phyloP scores from a whole-genome alignment of 2,888 invertebrate species.

The Zaprionus obscuricornis region DNA sequence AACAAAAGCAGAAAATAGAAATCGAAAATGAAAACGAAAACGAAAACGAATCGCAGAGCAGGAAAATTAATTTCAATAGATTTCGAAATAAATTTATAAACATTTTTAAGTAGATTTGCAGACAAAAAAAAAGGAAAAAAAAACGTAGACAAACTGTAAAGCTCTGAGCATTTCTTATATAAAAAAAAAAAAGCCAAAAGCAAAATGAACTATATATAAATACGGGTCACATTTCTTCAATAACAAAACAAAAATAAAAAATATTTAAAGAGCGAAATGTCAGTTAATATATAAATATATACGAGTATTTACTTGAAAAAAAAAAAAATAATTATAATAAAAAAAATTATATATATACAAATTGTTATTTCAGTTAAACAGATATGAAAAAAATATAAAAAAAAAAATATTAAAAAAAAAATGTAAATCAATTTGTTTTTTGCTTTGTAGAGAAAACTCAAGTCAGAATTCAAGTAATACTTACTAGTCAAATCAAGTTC shows the following conservation, averaged over 20 bases:
- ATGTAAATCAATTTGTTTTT: too few species aligned
- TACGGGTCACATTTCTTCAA: constrained; percentile 67
- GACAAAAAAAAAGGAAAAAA: constrained; percentile 28
- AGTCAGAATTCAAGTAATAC: too few species aligned
- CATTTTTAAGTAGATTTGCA: constrained; percentile 17
- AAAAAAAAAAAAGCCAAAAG: constrained; percentile 16
- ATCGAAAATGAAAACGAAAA: background rate
- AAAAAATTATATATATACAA: too few species aligned
- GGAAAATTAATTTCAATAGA: constrained; percentile 10
- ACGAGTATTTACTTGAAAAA: too few species aligned
- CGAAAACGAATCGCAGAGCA: constrained; percentile 4
- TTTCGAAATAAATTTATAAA: constrained; percentile 34
- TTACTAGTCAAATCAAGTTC: constrained; percentile 26
- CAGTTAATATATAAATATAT: constrained; percentile 8
- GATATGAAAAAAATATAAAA: too few species aligned
- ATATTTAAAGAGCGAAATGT: too few species aligned
- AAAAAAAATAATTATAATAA: too few species aligned
- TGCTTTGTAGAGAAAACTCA: too few species aligned
- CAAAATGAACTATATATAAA: constrained; percentile 60
- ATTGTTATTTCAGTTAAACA: too few species aligned
- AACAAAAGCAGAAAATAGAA: too few species aligned
- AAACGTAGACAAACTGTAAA: constrained; percentile 17
- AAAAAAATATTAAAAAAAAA: too few species aligned
- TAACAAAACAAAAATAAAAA: constrained; percentile 14
- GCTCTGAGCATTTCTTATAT: constrained; percentile 26